Conservation (phyloP, 2,113 vertebrate genomes). For the Thymallus thymallus region DNA sequence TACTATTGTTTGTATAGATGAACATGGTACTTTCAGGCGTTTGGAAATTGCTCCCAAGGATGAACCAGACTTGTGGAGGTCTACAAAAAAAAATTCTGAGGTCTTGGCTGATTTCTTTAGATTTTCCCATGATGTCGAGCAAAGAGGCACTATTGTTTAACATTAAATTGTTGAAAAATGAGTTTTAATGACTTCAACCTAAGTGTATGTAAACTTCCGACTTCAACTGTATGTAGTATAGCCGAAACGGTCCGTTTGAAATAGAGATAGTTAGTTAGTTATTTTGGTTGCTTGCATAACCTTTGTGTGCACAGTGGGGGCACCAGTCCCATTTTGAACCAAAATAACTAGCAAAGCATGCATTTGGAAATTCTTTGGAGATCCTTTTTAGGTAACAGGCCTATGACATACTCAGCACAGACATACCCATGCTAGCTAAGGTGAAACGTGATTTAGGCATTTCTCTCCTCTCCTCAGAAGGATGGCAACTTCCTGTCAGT, state of each 20-base stretch:
- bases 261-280: conserved; percentile 12
- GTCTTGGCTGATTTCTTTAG: too few species aligned
- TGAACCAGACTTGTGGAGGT: too few species aligned
- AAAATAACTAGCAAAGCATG: conserved; percentile 35
- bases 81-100: too few species aligned
- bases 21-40: too few species aligned
- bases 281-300: conserved; percentile 36
- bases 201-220: too few species aligned
- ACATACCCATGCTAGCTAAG: not conserved
- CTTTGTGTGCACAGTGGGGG: conserved; percentile 14
- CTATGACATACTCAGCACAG: conserved; percentile 22
- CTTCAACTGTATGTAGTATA: conserved; percentile 24
- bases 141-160: too few species aligned
- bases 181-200: too few species aligned
- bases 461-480: not conserved
- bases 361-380: conserved; percentile 24
- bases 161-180: too few species aligned
- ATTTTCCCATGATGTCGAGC: too few species aligned
- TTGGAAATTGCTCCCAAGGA: too few species aligned
- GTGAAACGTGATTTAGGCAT: not conserved
- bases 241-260: conserved; percentile 23
- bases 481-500: too few species aligned
- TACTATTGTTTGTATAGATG: too few species aligned
- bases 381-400: conserved; percentile 16
- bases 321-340: conserved; percentile 35